A percentile compares a stretch with the other conserved stretches of the same genome.
phyloP scores from a whole-genome alignment of 2,888 invertebrate species.

The Habrosyne pyritoides region DNA sequence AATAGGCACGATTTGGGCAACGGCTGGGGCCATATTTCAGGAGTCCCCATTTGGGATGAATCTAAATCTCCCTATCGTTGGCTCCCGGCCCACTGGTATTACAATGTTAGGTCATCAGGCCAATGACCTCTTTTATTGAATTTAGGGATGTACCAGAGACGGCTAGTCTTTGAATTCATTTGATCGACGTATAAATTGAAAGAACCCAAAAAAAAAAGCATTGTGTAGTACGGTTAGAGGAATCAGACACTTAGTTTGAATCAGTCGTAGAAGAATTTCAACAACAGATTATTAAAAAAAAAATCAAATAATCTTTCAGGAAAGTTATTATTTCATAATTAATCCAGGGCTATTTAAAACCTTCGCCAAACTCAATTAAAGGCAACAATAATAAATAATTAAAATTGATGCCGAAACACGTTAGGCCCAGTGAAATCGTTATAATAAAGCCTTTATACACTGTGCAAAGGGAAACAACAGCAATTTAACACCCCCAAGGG shows the following conservation, averaged over 20 bases:
- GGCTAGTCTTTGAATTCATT: not conserved
- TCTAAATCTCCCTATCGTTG: slow-evolving; percentile 67
- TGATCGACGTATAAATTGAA: not conserved
- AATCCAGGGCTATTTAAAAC: slow-evolving; percentile 23
- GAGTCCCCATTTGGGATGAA: slow-evolving; percentile 53
- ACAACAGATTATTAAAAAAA: no score
- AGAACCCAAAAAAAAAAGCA: no score
- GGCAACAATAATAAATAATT: slow-evolving; percentile 57
- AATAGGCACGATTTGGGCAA: slow-evolving; percentile 53
- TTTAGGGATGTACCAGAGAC: slow-evolving; percentile 13
- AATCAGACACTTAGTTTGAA: no score
- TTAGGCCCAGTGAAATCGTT: slow-evolving; percentile 49
- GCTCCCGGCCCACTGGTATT: slow-evolving; percentile 51
- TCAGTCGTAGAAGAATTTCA: no score
- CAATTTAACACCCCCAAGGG: slow-evolving; percentile 70
- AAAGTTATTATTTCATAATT: slow-evolving; percentile 14
- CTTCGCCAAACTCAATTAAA: slow-evolving; percentile 42
- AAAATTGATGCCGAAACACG: slow-evolving; percentile 59
- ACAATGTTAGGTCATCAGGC: slow-evolving; percentile 47
- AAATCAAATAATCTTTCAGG: not conserved
- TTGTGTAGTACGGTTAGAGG: no score
- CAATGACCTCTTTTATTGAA: slow-evolving; percentile 50
- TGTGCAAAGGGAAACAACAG: slow-evolving; percentile 62
- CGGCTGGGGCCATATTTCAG: slow-evolving; percentile 59
- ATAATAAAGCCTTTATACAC: slow-evolving; percentile 58